A percentile compares a stretch with the other conserved stretches of the same genome.
Conservation (phyloP, 2,797 vertebrate species). For the Rhynchonycteris naso region DNA sequence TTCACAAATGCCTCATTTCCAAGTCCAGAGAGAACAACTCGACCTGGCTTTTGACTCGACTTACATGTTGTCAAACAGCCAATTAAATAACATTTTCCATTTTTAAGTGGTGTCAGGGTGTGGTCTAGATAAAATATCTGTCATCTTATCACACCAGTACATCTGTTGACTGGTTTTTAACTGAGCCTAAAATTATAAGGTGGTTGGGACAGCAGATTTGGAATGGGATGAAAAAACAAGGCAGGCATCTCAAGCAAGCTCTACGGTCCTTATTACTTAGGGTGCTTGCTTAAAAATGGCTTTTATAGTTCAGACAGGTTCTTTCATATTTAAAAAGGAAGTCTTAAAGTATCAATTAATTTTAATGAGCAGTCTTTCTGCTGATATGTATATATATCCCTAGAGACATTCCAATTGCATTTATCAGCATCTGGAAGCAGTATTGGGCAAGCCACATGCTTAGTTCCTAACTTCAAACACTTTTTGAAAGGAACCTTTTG, state of each 20-base stretch:
- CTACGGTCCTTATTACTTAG: neutral
- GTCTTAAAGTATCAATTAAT: constrained; percentile 47
- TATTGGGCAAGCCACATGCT: neutral
- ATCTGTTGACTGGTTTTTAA: constrained; percentile 37
- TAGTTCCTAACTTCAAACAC: constrained; percentile 38
- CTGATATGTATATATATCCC: neutral
- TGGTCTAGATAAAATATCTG: neutral
- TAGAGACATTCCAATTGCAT: neutral
- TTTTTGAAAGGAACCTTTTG: constrained; percentile 50
- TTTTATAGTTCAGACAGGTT: neutral
- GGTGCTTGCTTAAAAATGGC: constrained; percentile 8
- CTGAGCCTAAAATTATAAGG: neutral
- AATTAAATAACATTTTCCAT: neutral
- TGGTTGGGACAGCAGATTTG: neutral
- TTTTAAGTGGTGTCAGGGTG: neutral
- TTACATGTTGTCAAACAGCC: neutral
- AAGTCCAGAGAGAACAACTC: neutral
- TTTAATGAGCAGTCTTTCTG: constrained; percentile 43
- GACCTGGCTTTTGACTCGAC: constrained; percentile 1
- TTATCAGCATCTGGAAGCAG: constrained; percentile 57
- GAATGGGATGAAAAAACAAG: constrained; percentile 19
- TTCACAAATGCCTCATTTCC: neutral
- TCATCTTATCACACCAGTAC: neutral
- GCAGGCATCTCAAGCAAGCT: neutral
- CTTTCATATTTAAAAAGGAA: constrained; percentile 56